Percentiles rank a stretch among this genome's conserved stretches.
Conservation (phyloP, 2,113 vertebrate genomes). For the Scomber colias region DNA sequence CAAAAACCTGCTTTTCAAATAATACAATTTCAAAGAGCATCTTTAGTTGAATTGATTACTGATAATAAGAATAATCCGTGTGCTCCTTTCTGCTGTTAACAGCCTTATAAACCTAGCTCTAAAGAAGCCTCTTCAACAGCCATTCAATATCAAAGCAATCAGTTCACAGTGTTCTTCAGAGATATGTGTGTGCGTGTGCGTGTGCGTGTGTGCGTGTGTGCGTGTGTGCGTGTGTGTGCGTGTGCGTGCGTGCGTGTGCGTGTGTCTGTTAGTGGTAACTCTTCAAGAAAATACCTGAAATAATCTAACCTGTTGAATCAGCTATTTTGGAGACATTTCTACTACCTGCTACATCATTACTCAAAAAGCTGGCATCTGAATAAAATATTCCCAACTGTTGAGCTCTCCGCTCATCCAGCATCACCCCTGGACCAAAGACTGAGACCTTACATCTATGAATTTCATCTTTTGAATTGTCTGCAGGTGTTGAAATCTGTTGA, state of each 20-base stretch:
- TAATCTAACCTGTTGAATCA: background rate
- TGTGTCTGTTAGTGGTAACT: too few species aligned
- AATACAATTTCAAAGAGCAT: background rate
- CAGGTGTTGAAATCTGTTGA: background rate
- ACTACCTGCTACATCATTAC: background rate
- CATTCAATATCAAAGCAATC: conserved; percentile 6
- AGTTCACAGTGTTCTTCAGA: conserved; percentile 30
- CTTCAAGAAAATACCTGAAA: background rate
- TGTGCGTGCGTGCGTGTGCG: too few species aligned
- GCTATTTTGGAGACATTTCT: background rate
- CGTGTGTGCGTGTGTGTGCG: background rate
- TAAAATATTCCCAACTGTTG: background rate
- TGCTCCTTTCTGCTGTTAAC: conserved; percentile 14
- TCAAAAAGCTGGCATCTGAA: background rate
- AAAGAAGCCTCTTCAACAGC: conserved; percentile 35
- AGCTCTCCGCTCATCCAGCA: background rate
- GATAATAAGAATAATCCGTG: background rate
- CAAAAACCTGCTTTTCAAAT: background rate
- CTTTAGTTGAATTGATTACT: conserved; percentile 12
- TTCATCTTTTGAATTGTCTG: conserved; percentile 18
- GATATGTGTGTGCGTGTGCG: background rate
- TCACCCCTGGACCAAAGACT: background rate
- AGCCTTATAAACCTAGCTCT: background rate
- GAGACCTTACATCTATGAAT: background rate
- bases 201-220: too few species aligned